Evolutionary conservation across 2,797 vertebrate genomes (phyloP), one percentile per base, ranked within the genome.

Genomic region (Oreonectes daqikongensis): DNA sequence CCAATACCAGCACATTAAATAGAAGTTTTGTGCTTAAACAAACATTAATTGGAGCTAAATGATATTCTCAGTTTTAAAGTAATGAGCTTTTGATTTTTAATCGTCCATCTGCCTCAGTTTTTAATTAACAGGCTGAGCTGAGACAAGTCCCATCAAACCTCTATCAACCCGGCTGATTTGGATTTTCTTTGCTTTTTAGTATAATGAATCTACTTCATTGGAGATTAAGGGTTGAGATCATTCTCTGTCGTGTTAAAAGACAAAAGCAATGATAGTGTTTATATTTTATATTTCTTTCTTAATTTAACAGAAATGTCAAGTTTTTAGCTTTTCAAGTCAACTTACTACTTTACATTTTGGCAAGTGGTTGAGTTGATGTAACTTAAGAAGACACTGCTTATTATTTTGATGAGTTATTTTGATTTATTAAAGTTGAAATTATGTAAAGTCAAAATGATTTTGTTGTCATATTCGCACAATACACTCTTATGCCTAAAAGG

Each of bases 1-100:
- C 35, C 60, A 15, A 20, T 28, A 72, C 63, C 53, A 30, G 44
- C 14, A 28, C 42, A 72, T 50, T 53, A 72, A 68, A 77, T 24
- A 67, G 50, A 18, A 35, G 50, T 67, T 38, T 17, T 75, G 50
- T 59, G 50, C 55, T 75, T 68, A 75, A 61, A 61, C 35, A 77
- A 46, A 22, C 26, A 50, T 63, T 77, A 42, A 32, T 61, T 77
- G 55, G 11, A 69, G 35, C 69, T 68, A 77, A 72, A 72, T 77
- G 10, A 77, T 61, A 80, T 66, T 71, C 69, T 68, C 61, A 65
- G 44, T 24, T 11, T 35, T 35, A 40, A 35, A 77, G 18, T 77
- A 80, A 77, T 72, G 79, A 72, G 52, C 11, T 38, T 65, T 67
- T 72, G 63, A 77, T 69, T 72, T 72, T 55, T 70, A 77, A 70